Base-by-base conservation (phyloP, 1,140 invertebrate species). In the Phymorhynchus buccinoides region DNA sequence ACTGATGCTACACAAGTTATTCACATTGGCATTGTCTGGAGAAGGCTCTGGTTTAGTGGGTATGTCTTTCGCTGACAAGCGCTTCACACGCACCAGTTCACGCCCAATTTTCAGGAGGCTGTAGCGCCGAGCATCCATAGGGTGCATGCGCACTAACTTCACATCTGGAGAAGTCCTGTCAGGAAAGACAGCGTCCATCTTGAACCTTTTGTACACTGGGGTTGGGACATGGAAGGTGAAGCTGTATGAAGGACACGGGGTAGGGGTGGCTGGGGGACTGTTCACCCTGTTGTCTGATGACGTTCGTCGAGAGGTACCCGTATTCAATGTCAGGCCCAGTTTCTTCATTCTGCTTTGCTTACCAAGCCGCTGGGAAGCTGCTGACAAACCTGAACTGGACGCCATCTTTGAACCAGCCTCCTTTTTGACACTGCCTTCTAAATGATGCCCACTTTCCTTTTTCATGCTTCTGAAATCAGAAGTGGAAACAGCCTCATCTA, bases 61-160 rank as follows among this genome's bases (percentile, higher is more conserved):
- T 18, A 92, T 66, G 37, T 91, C 86, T 30, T 71, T 35, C 4
- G 79, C 71, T 32, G 89, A 86, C 18, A 92, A 66, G 30, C 89
- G 89, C 18, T 81, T 78, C 16, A 90, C 42, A 82, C 89, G 88
- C 0, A 92, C 90, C n/a, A 91, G 83, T 79, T 91, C 91, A 30
- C 89, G 87, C 42, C 91, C 91, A 84, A 92, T 92, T 86, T 92
- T 92, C 37, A 92, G 68, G 83, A 92, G 83, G 84, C 91, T 92
- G 87, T 92, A 92, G 62, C 88, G 88, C 52, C 91, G 87, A 7
- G 91, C 91, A 89, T 92, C 91, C 88, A 88, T 92, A 37, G 91
- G 91, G 84, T 92, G 91, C 90, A 92, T 91, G 39, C 89, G 87
- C 9, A 92, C 90, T 48, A 91, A 62, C 77, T 88, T 89, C 7